These are phyloP conservation scores for Ectropis crepuscularia DNA, from an alignment of 2,888 invertebrate species.

Conservation along the genomic window DNA sequence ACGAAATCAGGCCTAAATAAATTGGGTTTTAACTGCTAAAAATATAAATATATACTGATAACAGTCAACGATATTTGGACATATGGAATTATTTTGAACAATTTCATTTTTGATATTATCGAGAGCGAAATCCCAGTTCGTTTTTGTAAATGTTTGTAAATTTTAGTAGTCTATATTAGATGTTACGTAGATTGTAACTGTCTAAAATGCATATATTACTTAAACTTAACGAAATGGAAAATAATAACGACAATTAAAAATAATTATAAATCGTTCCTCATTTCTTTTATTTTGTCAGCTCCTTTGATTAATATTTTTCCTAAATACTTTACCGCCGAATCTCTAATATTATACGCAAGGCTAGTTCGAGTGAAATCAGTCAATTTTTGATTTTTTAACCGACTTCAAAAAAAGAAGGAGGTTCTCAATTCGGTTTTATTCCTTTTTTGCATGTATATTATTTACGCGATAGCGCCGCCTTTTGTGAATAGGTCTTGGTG, in stretches of 20 bases:
- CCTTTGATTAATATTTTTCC: background rate
- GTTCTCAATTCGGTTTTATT: too few species aligned
- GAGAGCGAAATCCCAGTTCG: conserved; percentile 68
- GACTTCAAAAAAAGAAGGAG: too few species aligned
- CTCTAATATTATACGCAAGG: too few species aligned
- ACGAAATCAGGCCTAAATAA: conserved; percentile 46
- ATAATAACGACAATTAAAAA: conserved; percentile 74
- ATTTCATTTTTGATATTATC: conserved; percentile 41
- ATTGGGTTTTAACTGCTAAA: conserved; percentile 11
- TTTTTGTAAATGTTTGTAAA: conserved; percentile 81
- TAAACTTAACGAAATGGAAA: conserved; percentile 63
- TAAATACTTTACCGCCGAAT: too few species aligned
- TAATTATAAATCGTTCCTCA: conserved; percentile 68
- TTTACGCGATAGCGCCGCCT: too few species aligned
- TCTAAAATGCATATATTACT: conserved; percentile 66
- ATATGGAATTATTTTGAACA: conserved; percentile 22
- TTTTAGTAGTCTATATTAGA: conserved; percentile 80
- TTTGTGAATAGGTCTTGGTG: too few species aligned
- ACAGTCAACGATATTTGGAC: conserved; percentile 1
- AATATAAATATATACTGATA: conserved; percentile 8
- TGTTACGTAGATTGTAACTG: conserved; percentile 80
- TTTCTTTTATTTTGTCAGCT: conserved; percentile 24
- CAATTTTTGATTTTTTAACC: too few species aligned
- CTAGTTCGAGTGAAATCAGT: too few species aligned
- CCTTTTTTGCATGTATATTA: too few species aligned